Evolutionary conservation across 2,888 invertebrate genomes (phyloP).

Genomic region (Hymenopus coronatus): DNA sequence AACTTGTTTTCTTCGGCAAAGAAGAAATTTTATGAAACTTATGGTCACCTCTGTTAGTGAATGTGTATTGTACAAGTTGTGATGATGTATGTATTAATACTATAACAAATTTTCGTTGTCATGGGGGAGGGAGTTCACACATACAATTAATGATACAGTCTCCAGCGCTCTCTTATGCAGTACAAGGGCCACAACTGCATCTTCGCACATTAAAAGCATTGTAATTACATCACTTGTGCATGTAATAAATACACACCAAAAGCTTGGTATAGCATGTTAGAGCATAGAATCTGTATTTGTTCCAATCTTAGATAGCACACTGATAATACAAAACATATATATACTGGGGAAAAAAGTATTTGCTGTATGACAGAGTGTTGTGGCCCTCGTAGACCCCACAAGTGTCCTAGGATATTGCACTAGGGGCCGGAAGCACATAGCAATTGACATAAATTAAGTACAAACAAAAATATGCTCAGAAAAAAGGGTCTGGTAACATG

Average conservation of each 20-base stretch:
- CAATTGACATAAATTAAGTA: background rate
- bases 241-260: background rate
- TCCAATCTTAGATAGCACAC: background rate
- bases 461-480: background rate
- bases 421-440: background rate
- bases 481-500: background rate
- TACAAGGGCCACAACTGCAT: background rate
- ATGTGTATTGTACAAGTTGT: background rate
- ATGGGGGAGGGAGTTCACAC: background rate
- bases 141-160: background rate
- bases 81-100: background rate
- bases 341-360: no score
- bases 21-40: background rate
- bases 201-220: background rate
- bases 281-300: background rate
- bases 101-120: background rate
- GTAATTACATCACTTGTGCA: background rate
- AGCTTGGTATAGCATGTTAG: background rate
- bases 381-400: background rate
- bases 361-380: background rate
- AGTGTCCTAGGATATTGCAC: background rate
- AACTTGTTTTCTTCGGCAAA: background rate
- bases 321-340: background rate
- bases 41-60: background rate
- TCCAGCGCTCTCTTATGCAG: background rate